Conservation (phyloP, 1,140 invertebrate genomes). For the Micrasema minimum region DNA sequence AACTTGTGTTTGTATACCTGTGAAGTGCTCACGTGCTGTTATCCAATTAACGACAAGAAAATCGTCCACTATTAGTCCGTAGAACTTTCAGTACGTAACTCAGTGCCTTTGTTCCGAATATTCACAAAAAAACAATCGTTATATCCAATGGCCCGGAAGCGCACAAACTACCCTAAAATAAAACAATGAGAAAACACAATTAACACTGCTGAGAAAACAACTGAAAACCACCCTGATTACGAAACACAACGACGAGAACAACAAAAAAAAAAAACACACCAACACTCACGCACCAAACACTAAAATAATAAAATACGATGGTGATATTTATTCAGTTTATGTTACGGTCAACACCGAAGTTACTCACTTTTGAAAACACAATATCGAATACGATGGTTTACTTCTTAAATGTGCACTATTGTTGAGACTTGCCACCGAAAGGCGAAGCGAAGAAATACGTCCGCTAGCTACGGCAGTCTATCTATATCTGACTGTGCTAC, state of each 20-base stretch:
- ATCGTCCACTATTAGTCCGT: background rate
- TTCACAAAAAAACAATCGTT: background rate
- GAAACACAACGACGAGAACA: background rate
- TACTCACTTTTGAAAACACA: too few species aligned
- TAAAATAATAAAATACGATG: too few species aligned
- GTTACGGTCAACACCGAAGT: too few species aligned
- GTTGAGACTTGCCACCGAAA: background rate
- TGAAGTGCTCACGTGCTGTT: constrained; percentile 15
- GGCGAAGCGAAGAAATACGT: constrained; percentile 5
- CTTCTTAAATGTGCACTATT: constrained; percentile 22
- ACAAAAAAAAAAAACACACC: background rate
- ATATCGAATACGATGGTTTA: background rate
- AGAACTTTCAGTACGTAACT: constrained; percentile 1
- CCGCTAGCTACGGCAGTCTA: constrained; percentile 22
- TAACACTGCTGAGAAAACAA: background rate
- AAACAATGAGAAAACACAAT: background rate
- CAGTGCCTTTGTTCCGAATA: constrained; percentile 6
- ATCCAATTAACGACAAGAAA: constrained; percentile 23
- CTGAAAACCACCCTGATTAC: background rate
- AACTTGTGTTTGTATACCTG: constrained; percentile 18
- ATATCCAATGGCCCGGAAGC: background rate
- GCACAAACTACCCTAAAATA: background rate
- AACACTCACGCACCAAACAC: background rate
- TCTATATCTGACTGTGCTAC: constrained; percentile 25
- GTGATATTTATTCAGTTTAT: too few species aligned